phyloP scores from a whole-genome alignment of 2,113 vertebrate genomes.

The Lamprotornis superbus region DNA sequence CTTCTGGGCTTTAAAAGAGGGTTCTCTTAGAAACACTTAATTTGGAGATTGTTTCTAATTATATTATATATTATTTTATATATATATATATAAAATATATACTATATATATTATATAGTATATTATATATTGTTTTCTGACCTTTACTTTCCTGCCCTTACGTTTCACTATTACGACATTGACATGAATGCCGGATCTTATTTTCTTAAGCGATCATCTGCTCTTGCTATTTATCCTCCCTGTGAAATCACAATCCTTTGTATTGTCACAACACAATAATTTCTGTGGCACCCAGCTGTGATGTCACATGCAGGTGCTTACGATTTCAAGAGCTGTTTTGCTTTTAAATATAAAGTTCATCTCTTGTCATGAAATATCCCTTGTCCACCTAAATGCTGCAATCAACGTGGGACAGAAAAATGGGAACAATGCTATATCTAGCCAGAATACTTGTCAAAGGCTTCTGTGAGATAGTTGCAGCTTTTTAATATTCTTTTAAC shows the following conservation, averaged over 20 bases:
- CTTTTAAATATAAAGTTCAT: neutral
- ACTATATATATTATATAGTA: no score
- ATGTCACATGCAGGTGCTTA: neutral
- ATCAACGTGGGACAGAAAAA: neutral
- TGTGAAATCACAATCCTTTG: conserved; percentile 14
- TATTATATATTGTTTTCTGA: neutral
- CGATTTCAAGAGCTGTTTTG: neutral
- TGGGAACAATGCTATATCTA: neutral
- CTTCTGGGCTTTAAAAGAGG: neutral
- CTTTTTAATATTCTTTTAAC: neutral
- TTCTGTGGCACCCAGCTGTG: neutral
- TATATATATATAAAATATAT: no score
- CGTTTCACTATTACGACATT: neutral
- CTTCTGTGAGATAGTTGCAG: neutral
- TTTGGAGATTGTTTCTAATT: neutral
- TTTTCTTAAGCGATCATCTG: neutral
- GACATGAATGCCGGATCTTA: neutral
- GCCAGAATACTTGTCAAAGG: neutral
- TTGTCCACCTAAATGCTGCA: neutral
- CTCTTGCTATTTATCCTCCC: neutral
- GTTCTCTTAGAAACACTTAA: neutral
- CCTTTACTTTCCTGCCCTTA: neutral
- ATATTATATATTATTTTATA: neutral
- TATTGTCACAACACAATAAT: conserved; percentile 21
- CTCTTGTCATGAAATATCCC: neutral